These are phyloP conservation scores for Stomorhina lunata DNA, from an alignment of 2,888 invertebrate species.

Conservation along the genomic window DNA sequence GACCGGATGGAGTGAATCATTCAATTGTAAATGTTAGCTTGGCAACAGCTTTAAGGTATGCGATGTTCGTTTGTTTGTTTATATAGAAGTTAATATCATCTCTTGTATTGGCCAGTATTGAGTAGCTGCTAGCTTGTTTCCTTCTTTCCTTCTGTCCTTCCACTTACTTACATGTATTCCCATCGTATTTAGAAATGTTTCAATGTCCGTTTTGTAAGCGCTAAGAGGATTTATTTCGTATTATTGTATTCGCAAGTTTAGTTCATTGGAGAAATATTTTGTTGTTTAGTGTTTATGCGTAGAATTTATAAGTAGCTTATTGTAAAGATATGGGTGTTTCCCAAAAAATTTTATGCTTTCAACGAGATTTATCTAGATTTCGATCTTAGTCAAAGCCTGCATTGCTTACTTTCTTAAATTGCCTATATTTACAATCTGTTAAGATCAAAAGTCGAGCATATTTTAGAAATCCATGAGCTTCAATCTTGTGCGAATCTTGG, in stretches of 20 bases:
- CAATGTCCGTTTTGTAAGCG: background rate
- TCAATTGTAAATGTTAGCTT: constrained; percentile 78
- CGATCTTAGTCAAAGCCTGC: too few relatives aligned
- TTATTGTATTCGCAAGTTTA: background rate
- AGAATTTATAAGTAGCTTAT: constrained; percentile 59
- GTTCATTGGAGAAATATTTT: constrained; percentile 33
- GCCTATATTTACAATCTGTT: too few relatives aligned
- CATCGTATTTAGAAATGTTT: background rate
- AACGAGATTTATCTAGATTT: too few relatives aligned
- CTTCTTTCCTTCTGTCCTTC: too few relatives aligned
- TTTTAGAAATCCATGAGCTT: too few relatives aligned
- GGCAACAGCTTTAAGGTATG: constrained; percentile 77
- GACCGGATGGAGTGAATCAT: constrained; percentile 76
- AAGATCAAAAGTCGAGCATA: too few relatives aligned
- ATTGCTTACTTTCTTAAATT: too few relatives aligned
- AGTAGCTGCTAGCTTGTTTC: too few relatives aligned
- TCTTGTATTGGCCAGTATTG: background rate
- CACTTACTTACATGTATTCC: too few relatives aligned
- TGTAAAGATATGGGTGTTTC: constrained; percentile 12
- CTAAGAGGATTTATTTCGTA: constrained; percentile 14
- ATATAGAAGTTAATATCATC: too few relatives aligned
- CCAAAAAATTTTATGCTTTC: too few relatives aligned
- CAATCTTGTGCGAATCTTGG: too few relatives aligned
- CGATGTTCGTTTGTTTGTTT: constrained; percentile 34
- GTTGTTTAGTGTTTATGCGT: constrained; percentile 2